These are phyloP conservation scores for Drosophila sucinea DNA, from an alignment of 1,140 invertebrate species.

Conservation along the genomic window DNA sequence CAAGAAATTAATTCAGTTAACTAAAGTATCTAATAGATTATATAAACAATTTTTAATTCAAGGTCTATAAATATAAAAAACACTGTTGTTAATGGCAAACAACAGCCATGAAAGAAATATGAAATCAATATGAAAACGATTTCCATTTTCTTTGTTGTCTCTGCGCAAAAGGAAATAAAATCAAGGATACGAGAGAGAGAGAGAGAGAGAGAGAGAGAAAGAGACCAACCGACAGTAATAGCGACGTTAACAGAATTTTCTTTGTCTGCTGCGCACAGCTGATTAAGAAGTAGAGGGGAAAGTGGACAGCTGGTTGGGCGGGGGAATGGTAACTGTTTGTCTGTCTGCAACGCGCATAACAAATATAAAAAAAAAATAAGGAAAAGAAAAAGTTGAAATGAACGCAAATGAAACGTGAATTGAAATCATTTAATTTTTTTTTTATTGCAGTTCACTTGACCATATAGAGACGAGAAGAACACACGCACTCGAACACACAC, in stretches of 20 bases:
- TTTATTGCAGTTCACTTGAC: slow-evolving; percentile 32
- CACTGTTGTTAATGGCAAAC: slow-evolving; percentile 23
- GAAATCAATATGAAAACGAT: slow-evolving; percentile 15
- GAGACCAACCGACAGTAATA: slow-evolving; percentile 33
- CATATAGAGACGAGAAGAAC: slow-evolving; percentile 36
- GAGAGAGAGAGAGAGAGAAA: slow-evolving; percentile 58
- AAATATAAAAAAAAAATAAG: slow-evolving; percentile 9
- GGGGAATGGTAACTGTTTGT: slow-evolving; percentile 29
- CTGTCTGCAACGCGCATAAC: slow-evolving; percentile 28
- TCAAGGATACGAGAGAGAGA: slow-evolving; percentile 64
- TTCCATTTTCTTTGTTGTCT: slow-evolving; percentile 60
- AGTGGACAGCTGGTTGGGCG: neutral
- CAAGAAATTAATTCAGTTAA: slow-evolving; percentile 6
- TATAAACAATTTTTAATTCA: slow-evolving; percentile 33
- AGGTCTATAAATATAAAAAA: neutral
- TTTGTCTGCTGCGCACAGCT: slow-evolving; percentile 58
- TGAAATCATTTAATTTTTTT: slow-evolving; percentile 66
- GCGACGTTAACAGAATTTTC: slow-evolving; percentile 58
- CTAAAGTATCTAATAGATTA: slow-evolving; percentile 13
- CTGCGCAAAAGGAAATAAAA: slow-evolving; percentile 59
- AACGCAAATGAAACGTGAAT: slow-evolving; percentile 63
- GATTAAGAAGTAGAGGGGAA: slow-evolving; percentile 41
- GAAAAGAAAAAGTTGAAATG: slow-evolving; percentile 43
- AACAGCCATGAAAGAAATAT: slow-evolving; percentile 12
- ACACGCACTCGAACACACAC: slow-evolving; percentile 18